Conservation (phyloP, 2,888 invertebrate genomes). For the Protonemura montana region DNA sequence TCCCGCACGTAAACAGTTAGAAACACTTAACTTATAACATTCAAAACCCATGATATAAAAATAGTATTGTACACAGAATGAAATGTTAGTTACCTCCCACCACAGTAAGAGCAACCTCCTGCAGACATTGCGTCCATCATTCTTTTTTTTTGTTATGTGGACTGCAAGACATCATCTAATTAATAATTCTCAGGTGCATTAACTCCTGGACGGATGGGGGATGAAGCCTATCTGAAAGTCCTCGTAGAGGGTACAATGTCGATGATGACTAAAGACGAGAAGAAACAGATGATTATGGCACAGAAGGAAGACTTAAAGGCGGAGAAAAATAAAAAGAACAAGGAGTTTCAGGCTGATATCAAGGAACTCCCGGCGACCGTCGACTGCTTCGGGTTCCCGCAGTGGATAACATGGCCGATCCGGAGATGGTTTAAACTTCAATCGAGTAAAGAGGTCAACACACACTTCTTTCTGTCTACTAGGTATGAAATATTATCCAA, state of each 20-base stretch:
- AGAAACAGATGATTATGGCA: neutral
- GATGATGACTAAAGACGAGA: neutral
- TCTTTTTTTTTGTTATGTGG: too few species aligned
- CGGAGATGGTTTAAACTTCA: constrained; percentile 32
- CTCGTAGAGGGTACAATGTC: neutral
- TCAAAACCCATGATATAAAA: too few species aligned
- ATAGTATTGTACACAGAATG: too few species aligned
- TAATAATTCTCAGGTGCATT: neutral
- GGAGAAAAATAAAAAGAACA: too few species aligned
- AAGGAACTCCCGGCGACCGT: constrained; percentile 19
- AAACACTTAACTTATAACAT: too few species aligned
- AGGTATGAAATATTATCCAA: constrained; percentile 19
- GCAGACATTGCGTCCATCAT: too few species aligned
- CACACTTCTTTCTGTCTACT: constrained; percentile 38
- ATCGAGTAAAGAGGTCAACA: constrained; percentile 20
- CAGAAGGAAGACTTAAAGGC: neutral
- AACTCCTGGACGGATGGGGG: neutral
- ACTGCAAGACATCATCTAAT: too few species aligned
- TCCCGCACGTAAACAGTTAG: too few species aligned
- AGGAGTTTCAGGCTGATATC: neutral
- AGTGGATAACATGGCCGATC: constrained; percentile 23
- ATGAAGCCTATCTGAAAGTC: neutral
- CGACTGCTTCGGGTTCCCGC: constrained; percentile 44
- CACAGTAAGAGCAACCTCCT: too few species aligned
- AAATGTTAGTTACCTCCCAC: too few species aligned